A percentile compares a stretch with the other conserved stretches of the same genome.
phyloP scores from a whole-genome alignment of 2,888 invertebrate genomes.

The Drosophila pseudotalamancana region DNA sequence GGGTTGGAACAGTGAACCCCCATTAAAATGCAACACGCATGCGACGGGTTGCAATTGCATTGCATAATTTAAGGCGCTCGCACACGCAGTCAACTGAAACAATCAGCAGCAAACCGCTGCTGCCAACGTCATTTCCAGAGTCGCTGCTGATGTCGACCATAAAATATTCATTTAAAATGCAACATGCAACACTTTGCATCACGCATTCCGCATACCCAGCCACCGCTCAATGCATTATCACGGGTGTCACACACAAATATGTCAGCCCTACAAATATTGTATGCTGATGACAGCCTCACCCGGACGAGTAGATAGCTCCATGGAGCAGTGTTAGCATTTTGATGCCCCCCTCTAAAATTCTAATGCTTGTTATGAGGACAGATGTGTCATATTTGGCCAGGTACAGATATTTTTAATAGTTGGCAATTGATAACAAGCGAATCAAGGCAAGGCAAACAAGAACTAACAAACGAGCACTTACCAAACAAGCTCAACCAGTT shows the following conservation, averaged over 20 bases:
- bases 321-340: slow-evolving; percentile 15
- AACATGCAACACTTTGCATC: slow-evolving; percentile 76
- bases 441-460: slow-evolving; percentile 51
- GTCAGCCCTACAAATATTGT: slow-evolving; percentile 50
- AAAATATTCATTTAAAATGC: slow-evolving; percentile 78
- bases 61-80: slow-evolving; percentile 75
- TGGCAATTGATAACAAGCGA: slow-evolving; percentile 49
- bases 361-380: slow-evolving; percentile 40
- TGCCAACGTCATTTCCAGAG: slow-evolving; percentile 37
- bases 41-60: slow-evolving; percentile 51
- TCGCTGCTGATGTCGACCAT: slow-evolving; percentile 55
- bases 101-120: slow-evolving; percentile 43
- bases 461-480: slow-evolving; percentile 60
- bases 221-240: slow-evolving; percentile 39
- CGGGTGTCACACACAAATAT: slow-evolving; percentile 64
- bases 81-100: slow-evolving; percentile 58
- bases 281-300: slow-evolving; percentile 66
- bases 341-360: slow-evolving; percentile 47
- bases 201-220: slow-evolving; percentile 48
- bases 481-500: slow-evolving; percentile 42
- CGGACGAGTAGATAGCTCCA: slow-evolving; percentile 42
- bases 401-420: slow-evolving; percentile 37
- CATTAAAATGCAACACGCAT: slow-evolving; percentile 77
- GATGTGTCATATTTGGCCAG: slow-evolving; percentile 22
- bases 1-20: slow-evolving; percentile 14